These are phyloP conservation scores for Callyntrura guangdongensis DNA, from an alignment of 2,888 invertebrate genomes.

Conservation along the genomic window DNA sequence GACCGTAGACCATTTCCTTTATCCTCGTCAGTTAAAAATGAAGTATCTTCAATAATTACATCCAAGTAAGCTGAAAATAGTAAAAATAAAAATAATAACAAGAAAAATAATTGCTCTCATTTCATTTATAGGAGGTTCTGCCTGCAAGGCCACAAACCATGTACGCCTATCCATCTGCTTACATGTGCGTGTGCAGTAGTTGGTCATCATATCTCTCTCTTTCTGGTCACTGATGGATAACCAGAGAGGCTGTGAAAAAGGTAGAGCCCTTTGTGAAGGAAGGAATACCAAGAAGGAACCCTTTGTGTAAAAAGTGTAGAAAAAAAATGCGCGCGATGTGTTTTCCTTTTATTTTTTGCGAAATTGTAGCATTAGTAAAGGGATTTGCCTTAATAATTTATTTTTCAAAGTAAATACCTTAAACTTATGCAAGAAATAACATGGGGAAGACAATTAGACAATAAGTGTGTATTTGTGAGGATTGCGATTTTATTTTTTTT, in stretches of 20 bases:
- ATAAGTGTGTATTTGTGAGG: neutral
- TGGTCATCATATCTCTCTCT: neutral
- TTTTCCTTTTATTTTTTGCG: no score
- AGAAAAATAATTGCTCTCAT: slow-evolving; percentile 10
- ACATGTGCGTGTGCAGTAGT: neutral
- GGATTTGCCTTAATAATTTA: no score
- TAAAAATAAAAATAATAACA: neutral
- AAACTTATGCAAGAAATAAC: neutral
- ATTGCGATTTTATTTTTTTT: neutral
- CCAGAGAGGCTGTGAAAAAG: neutral
- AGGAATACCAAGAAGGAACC: neutral
- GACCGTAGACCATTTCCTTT: slow-evolving; percentile 50
- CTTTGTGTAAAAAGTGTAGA: neutral
- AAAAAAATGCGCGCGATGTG: no score
- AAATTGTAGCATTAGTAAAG: neutral
- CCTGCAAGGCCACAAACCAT: slow-evolving; percentile 29
- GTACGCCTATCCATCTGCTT: slow-evolving; percentile 34
- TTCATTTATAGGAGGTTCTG: slow-evolving; percentile 12
- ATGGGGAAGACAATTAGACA: no score
- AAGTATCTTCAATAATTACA: neutral
- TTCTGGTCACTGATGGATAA: slow-evolving; percentile 8
- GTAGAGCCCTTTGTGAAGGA: neutral
- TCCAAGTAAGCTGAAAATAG: neutral
- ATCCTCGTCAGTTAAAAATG: slow-evolving; percentile 1
- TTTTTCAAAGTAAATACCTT: no score